These are phyloP conservation scores for Struthidea cinerea DNA, from an alignment of 2,113 vertebrate species.

Conservation along the genomic window DNA sequence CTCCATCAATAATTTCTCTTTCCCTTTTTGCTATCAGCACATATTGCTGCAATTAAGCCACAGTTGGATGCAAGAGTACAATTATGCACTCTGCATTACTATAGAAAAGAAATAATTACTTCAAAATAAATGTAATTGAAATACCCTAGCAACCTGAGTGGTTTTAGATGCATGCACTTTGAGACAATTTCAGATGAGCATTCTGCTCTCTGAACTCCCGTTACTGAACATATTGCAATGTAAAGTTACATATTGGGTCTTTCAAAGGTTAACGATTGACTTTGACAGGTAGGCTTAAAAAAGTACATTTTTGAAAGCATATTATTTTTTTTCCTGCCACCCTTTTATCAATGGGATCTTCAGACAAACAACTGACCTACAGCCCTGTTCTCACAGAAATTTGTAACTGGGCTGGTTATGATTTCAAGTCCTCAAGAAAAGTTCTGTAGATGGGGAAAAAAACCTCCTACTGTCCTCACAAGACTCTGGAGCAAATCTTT, in stretches of 20 bases:
- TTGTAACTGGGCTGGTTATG: neutral
- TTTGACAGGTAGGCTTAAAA: constrained; percentile 10
- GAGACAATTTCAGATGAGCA: neutral
- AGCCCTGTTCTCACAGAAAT: neutral
- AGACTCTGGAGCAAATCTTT: neutral
- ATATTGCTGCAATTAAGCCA: constrained; percentile 45
- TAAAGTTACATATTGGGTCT: neutral
- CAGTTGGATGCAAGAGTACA: constrained; percentile 28
- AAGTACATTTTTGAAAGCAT: constrained; percentile 1
- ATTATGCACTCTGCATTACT: constrained; percentile 1
- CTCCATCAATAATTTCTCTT: constrained; percentile 34
- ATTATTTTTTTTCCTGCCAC: neutral
- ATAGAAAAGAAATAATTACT: constrained; percentile 44
- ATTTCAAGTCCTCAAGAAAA: neutral
- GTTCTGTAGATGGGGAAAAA: neutral
- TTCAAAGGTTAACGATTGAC: constrained; percentile 16
- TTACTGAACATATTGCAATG: neutral
- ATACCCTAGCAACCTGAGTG: neutral
- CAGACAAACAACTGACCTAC: neutral
- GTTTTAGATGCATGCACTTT: neutral
- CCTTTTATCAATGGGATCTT: neutral
- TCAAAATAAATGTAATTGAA: constrained; percentile 25
- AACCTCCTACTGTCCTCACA: neutral
- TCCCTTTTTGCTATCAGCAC: constrained; percentile 9
- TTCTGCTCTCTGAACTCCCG: neutral